These are phyloP conservation scores for Pristionchus japonicus DNA, from an alignment of 2,888 invertebrate genomes.

Conservation along the genomic window DNA sequence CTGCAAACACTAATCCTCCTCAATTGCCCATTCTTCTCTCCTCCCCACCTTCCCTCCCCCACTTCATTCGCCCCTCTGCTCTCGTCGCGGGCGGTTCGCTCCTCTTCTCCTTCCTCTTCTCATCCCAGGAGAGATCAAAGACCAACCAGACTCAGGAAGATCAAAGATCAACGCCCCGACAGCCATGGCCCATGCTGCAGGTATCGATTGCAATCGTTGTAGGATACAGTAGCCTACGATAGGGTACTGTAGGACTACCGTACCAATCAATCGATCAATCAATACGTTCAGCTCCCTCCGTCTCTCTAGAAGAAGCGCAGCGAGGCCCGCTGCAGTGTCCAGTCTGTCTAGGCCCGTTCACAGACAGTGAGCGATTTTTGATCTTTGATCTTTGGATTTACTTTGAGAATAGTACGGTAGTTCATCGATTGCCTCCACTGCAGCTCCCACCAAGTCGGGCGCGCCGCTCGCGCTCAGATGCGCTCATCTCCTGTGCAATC, in stretches of 20 bases:
- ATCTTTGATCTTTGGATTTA: no score
- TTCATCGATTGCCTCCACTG: no score
- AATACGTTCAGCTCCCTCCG: no score
- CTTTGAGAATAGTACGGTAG: no score
- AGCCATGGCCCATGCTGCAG: neutral
- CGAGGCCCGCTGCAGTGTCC: neutral
- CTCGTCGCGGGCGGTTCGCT: neutral
- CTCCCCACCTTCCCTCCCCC: neutral
- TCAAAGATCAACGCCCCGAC: no score
- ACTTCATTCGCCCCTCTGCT: neutral
- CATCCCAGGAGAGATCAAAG: neutral
- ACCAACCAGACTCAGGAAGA: neutral
- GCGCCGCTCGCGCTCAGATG: no score
- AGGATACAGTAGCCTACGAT: neutral
- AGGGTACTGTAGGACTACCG: neutral
- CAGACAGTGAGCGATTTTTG: neutral
- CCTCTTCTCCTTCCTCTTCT: neutral
- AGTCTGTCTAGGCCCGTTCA: neutral
- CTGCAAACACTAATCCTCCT: neutral
- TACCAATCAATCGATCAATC: no score
- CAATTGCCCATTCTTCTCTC: neutral
- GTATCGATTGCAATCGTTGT: no score
- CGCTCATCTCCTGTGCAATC: no score
- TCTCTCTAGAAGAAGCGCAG: no score
- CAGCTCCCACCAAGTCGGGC: no score